Evolutionary conservation across 1,140 invertebrate genomes (phyloP).

Genomic region (Eciton burchellii): DNA sequence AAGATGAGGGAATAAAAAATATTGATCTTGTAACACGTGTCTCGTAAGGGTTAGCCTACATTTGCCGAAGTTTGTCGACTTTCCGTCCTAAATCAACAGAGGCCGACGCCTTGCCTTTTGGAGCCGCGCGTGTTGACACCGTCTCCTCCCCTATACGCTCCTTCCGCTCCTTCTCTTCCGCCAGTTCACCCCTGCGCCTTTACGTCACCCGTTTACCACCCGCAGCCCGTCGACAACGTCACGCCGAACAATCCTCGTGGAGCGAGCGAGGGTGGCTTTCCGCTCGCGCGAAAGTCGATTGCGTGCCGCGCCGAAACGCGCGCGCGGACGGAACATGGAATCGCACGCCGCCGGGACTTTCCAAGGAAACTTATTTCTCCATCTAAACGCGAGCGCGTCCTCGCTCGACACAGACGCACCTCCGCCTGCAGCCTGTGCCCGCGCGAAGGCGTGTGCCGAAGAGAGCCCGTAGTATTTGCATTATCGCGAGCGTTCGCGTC

Average conservation of each 20-base stretch:
- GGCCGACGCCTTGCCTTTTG: slow-evolving; percentile 61
- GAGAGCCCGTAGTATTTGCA: slow-evolving; percentile 55
- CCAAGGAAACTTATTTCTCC: slow-evolving; percentile 61
- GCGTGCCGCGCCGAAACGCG: slow-evolving; percentile 48
- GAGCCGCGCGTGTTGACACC: slow-evolving; percentile 66
- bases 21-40: slow-evolving; percentile 77
- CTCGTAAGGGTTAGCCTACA: slow-evolving; percentile 72
- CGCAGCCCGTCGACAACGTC: slow-evolving; percentile 32
- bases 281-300: slow-evolving; percentile 48
- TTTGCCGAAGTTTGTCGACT: slow-evolving; percentile 71
- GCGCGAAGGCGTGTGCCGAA: not conserved
- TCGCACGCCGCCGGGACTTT: slow-evolving; percentile 48
- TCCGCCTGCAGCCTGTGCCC: slow-evolving; percentile 42
- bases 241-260: slow-evolving; percentile 42
- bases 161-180: not conserved
- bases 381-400: slow-evolving; percentile 40
- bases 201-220: slow-evolving; percentile 38
- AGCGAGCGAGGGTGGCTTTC: slow-evolving; percentile 33
- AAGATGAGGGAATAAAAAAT: slow-evolving; percentile 71
- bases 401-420: slow-evolving; percentile 44
- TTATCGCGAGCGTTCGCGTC: slow-evolving; percentile 35
- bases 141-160: slow-evolving; percentile 54
- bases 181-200: slow-evolving; percentile 31
- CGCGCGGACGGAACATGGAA: slow-evolving; percentile 46
- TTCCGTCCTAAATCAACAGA: slow-evolving; percentile 78